A percentile compares a stretch with the other conserved stretches of the same genome.
These are phyloP conservation scores for Lepisosteus oculatus DNA, from an alignment of 2,113 vertebrate species.

Conservation along the genomic window DNA sequence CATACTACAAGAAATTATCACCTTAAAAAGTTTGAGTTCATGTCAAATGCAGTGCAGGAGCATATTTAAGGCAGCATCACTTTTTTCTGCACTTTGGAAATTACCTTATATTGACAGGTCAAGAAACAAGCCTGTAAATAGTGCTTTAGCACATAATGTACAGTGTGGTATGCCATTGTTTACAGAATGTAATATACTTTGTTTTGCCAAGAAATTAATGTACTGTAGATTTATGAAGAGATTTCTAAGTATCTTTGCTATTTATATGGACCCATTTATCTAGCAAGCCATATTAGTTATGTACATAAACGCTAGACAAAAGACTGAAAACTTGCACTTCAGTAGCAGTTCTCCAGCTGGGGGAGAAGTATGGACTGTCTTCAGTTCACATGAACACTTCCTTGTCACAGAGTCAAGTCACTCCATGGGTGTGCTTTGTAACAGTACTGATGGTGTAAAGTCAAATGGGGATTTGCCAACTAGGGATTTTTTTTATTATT, in stretches of 20 bases:
- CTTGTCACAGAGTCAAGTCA: constrained; percentile 25
- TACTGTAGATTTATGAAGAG: constrained; percentile 64
- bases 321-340: constrained; percentile 71
- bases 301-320: constrained; percentile 65
- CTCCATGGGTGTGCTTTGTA: constrained; percentile 27
- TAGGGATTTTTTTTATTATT: neutral
- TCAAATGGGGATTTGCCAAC: constrained; percentile 54
- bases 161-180: constrained; percentile 89
- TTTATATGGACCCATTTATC: constrained; percentile 73
- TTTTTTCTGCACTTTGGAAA: constrained; percentile 73
- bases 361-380: constrained; percentile 37
- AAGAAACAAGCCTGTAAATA: constrained; percentile 79
- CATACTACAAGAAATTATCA: no score
- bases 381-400: constrained; percentile 2
- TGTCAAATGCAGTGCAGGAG: constrained; percentile 37
- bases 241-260: constrained; percentile 67
- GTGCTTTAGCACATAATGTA: constrained; percentile 78
- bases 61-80: constrained; percentile 54
- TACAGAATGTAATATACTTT: constrained; percentile 85
- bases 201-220: constrained; percentile 77
- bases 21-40: no score
- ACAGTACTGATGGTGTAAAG: constrained; percentile 32
- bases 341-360: constrained; percentile 32
- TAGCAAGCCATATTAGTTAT: constrained; percentile 79
- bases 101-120: constrained; percentile 48